These are phyloP conservation scores for Protobothrops flavoviridis DNA, from an alignment of 2,113 vertebrate species.

Conservation along the genomic window DNA sequence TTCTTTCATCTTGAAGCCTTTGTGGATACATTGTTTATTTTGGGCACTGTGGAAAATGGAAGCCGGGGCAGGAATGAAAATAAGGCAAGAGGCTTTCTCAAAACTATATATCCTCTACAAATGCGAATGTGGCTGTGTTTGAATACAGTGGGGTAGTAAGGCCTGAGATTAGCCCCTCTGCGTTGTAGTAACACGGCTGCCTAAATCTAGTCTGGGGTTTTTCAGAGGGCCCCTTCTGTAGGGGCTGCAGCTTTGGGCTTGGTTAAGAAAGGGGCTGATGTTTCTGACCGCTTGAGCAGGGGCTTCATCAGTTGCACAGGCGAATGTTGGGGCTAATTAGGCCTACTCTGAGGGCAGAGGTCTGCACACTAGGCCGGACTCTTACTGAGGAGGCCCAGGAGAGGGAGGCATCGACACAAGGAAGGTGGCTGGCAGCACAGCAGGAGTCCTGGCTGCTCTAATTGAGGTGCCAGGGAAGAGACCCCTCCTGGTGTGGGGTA, in stretches of 20 bases:
- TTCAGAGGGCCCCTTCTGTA: not conserved
- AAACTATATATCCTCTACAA: not conserved
- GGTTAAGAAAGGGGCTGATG: not conserved
- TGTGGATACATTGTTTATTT: slow-evolving; percentile 50
- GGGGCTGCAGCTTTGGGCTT: not conserved
- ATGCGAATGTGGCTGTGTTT: not conserved
- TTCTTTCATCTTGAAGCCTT: slow-evolving; percentile 64
- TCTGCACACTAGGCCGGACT: not conserved
- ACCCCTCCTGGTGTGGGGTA: not conserved
- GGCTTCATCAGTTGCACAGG: not conserved
- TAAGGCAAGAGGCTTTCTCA: not conserved
- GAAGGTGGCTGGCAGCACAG: not conserved
- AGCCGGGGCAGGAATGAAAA: not conserved
- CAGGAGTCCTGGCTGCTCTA: not conserved
- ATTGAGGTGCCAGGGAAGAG: not conserved
- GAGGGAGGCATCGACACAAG: not conserved
- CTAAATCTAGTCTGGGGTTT: not conserved
- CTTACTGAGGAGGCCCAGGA: not conserved
- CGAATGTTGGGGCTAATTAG: not conserved
- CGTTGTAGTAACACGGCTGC: not conserved
- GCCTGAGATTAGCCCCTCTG: not conserved
- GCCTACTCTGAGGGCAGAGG: not conserved
- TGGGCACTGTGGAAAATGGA: slow-evolving; percentile 24
- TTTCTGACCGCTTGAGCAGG: not conserved
- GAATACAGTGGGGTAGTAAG: not conserved